Percentiles rank a stretch among this genome's conserved stretches.
Conservation (phyloP, 2,797 vertebrate species). For the Neosilurus mollespiculum region DNA sequence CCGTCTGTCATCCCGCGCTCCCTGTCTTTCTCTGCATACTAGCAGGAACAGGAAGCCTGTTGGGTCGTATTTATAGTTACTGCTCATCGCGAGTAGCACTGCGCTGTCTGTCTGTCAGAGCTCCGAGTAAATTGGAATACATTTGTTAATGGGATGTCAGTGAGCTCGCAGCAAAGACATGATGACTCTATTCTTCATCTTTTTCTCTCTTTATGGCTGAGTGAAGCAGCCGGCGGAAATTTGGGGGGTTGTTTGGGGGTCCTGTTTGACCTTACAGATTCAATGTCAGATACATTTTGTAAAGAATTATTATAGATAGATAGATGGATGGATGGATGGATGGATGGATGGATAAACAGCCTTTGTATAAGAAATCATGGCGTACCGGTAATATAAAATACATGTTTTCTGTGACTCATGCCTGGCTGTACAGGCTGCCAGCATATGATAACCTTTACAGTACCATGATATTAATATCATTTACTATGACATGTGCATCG, state of each 20-base stretch:
- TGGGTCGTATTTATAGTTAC: slow-evolving; percentile 67
- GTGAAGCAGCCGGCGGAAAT: neutral
- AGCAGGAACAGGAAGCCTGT: slow-evolving; percentile 46
- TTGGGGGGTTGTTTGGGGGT: too few relatives aligned
- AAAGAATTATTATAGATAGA: neutral
- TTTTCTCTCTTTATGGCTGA: slow-evolving; percentile 18
- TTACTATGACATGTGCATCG: neutral
- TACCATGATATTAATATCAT: neutral
- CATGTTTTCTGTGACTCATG: neutral
- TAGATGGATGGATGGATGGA: neutral
- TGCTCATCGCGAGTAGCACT: slow-evolving; percentile 46
- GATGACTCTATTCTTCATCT: slow-evolving; percentile 57
- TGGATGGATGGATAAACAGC: neutral
- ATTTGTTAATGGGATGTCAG: slow-evolving; percentile 64
- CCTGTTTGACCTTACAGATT: neutral
- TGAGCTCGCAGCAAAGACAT: slow-evolving; percentile 39
- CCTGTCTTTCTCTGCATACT: slow-evolving; percentile 19
- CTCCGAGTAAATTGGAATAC: slow-evolving; percentile 69
- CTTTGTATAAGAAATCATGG: neutral
- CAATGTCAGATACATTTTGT: neutral
- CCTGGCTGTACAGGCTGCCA: neutral
- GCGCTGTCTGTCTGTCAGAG: slow-evolving; percentile 67
- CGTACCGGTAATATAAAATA: neutral
- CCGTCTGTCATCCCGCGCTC: slow-evolving; percentile 39
- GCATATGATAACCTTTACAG: slow-evolving; percentile 1